Evolutionary conservation across 2,113 vertebrate species (phyloP).

Genomic region (Apistogramma diplotaenia): DNA sequence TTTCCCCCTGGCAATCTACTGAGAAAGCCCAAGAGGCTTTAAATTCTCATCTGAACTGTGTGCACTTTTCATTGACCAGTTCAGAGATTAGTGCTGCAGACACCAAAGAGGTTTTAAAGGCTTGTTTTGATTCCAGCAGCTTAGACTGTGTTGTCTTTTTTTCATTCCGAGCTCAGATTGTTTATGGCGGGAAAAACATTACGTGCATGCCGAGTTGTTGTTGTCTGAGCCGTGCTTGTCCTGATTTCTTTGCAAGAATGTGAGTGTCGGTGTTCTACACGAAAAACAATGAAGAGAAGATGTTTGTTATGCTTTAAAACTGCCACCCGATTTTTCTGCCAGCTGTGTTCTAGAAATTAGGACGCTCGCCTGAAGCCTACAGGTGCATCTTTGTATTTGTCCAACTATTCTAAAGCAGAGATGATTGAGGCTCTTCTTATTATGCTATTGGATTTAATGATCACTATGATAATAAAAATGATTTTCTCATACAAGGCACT

Average conservation of each 20-base stretch:
- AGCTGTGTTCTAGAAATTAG: neutral
- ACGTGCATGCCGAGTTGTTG: neutral
- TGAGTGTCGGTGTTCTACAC: neutral
- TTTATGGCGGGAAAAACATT: neutral
- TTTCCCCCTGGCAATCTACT: neutral
- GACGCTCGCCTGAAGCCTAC: neutral
- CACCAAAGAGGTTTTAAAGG: slow-evolving; percentile 58
- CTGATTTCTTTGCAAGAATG: neutral
- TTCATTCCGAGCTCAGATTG: slow-evolving; percentile 21
- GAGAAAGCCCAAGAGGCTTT: slow-evolving; percentile 12
- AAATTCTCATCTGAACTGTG: slow-evolving; percentile 41
- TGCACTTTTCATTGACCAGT: slow-evolving; percentile 54
- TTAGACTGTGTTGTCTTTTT: slow-evolving; percentile 46
- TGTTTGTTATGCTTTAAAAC: neutral
- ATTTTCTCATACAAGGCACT: neutral
- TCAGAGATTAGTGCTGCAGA: slow-evolving; percentile 59
- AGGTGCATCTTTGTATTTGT: neutral
- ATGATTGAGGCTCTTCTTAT: neutral
- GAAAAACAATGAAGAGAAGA: neutral
- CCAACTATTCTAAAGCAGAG: fast-evolving
- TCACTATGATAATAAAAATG: fast-evolving
- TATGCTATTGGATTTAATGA: neutral
- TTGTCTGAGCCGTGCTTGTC: neutral
- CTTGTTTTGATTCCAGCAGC: slow-evolving; percentile 56
- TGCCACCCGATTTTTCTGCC: neutral